Conservation (phyloP, 2,113 vertebrate species). For the Turnix velox region DNA sequence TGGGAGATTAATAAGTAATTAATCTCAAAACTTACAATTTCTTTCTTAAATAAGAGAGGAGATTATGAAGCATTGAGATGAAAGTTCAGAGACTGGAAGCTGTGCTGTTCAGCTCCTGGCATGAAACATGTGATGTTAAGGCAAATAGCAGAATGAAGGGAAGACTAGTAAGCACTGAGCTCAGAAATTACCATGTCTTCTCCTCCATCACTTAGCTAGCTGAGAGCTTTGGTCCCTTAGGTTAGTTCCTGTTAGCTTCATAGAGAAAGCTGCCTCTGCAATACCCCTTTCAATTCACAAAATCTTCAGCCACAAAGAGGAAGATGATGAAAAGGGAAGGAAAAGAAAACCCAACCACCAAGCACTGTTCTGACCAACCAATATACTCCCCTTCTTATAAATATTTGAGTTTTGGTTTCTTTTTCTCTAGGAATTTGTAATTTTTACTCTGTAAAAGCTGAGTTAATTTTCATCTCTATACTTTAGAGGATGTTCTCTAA, state of each 20-base stretch:
- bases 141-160: neutral
- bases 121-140: neutral
- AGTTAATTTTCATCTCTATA: neutral
- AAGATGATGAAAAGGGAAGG: accelerated
- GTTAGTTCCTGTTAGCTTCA: neutral
- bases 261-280: neutral
- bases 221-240: neutral
- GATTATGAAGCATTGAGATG: neutral
- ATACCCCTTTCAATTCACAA: neutral
- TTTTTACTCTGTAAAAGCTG: neutral
- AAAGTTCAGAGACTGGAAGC: neutral
- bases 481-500: neutral
- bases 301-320: neutral
- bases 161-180: neutral
- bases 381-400: neutral
- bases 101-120: neutral
- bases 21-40: neutral
- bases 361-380: neutral
- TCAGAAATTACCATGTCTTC: neutral
- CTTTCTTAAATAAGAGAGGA: neutral
- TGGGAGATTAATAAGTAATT: neutral
- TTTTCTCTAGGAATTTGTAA: neutral
- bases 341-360: neutral
- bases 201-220: neutral
- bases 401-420: neutral